These are phyloP conservation scores for Bovichtus variegatus DNA, from an alignment of 2,797 vertebrate species.

Conservation along the genomic window DNA sequence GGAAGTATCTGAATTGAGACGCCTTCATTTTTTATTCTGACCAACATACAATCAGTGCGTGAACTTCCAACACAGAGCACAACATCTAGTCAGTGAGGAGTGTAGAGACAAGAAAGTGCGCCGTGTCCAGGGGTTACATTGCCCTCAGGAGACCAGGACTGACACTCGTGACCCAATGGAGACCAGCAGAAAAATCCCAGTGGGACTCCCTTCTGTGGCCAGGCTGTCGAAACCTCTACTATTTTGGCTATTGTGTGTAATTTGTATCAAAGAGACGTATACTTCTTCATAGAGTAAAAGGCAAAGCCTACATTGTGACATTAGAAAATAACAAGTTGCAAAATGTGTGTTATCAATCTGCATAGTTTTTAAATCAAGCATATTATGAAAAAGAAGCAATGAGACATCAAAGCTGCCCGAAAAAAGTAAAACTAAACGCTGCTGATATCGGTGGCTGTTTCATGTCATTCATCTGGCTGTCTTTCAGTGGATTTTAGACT, in stretches of 20 bases:
- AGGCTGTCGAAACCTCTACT: not conserved
- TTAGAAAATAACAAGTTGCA: not conserved
- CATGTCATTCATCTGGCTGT: constrained; percentile 31
- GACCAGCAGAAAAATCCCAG: not conserved
- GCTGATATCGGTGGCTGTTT: constrained; percentile 41
- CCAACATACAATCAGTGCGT: not conserved
- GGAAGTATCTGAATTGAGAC: too few relatives aligned
- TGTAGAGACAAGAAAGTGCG: not conserved
- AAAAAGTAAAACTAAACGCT: constrained; percentile 23
- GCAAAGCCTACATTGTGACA: not conserved
- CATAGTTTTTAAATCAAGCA: not conserved
- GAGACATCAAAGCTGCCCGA: constrained; percentile 12
- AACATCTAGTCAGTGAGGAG: not conserved
- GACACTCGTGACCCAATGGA: constrained; percentile 1
- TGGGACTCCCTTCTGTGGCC: not conserved
- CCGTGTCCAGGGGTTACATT: not conserved
- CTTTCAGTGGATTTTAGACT: constrained; percentile 41
- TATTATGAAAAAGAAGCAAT: not conserved
- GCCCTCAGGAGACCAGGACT: not conserved
- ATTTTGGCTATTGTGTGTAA: too few relatives aligned
- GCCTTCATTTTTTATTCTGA: too few relatives aligned
- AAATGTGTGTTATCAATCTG: not conserved
- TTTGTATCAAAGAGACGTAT: too few relatives aligned
- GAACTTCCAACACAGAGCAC: not conserved
- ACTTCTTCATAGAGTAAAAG: too few relatives aligned